A percentile compares a stretch with the other conserved stretches of the same genome.
These are phyloP conservation scores for Nycteola revayana DNA, from an alignment of 2,888 invertebrate genomes.

Conservation along the genomic window DNA sequence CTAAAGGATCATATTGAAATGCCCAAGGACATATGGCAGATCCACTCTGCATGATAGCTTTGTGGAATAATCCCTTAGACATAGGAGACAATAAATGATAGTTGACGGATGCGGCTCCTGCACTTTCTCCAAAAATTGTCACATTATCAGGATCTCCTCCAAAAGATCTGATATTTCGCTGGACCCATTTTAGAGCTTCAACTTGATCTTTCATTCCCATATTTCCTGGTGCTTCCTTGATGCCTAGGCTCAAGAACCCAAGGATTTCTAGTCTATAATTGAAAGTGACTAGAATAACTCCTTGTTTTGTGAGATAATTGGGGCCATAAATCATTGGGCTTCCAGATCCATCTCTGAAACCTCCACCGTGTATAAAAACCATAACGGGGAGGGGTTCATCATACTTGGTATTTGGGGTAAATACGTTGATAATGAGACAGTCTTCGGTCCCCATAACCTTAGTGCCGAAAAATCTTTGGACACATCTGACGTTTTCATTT, in stretches of 20 bases:
- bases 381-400: slow-evolving; percentile 54
- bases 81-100: slow-evolving; percentile 65
- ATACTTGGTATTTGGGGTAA: slow-evolving; percentile 45
- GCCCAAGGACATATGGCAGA: slow-evolving; percentile 67
- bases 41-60: slow-evolving; percentile 68
- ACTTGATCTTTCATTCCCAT: slow-evolving; percentile 71
- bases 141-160: slow-evolving; percentile 67
- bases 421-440: slow-evolving; percentile 65
- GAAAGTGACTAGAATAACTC: slow-evolving; percentile 61
- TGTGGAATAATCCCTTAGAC: slow-evolving; percentile 64
- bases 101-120: slow-evolving; percentile 65
- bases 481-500: slow-evolving; percentile 60
- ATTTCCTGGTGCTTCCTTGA: slow-evolving; percentile 68
- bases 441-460: slow-evolving; percentile 56
- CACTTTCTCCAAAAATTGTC: slow-evolving; percentile 71
- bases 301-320: slow-evolving; percentile 55
- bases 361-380: slow-evolving; percentile 73
- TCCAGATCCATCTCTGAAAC: slow-evolving; percentile 66
- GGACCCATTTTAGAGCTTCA: slow-evolving; percentile 62
- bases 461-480: slow-evolving; percentile 52
- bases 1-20: slow-evolving; percentile 60
- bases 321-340: slow-evolving; percentile 65
- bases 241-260: slow-evolving; percentile 67
- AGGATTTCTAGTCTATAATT: slow-evolving; percentile 70
- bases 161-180: slow-evolving; percentile 56